Conservation (phyloP, 2,113 vertebrate species). For the Rhea pennata region DNA sequence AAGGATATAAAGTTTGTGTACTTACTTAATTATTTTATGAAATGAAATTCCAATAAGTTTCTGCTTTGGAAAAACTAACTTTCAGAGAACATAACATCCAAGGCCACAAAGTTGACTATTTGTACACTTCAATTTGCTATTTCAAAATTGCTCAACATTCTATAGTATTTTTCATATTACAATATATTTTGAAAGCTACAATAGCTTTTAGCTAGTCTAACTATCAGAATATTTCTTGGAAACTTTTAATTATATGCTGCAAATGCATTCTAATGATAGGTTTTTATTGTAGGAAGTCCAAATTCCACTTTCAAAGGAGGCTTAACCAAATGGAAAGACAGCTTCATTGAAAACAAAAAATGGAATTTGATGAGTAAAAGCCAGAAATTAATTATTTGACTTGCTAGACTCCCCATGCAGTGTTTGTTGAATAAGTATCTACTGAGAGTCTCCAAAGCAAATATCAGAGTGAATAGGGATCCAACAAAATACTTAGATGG, state of each 20-base stretch:
- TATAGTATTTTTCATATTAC: neutral
- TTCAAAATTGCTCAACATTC: neutral
- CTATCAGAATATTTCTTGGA: neutral
- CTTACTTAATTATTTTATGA: neutral
- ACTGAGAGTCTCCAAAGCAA: neutral
- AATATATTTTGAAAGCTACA: neutral
- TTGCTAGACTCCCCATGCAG: neutral
- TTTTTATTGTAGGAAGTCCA: neutral
- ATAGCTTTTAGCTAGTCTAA: neutral
- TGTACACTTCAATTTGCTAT: neutral
- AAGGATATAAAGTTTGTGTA: neutral
- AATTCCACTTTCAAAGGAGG: neutral
- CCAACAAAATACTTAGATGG: accelerated
- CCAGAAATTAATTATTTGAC: neutral
- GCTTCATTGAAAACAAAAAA: neutral
- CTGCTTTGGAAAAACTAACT: neutral
- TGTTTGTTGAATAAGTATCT: neutral
- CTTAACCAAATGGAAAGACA: neutral
- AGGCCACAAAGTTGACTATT: neutral
- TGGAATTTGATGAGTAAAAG: neutral
- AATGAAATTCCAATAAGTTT: neutral
- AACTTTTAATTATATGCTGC: neutral
- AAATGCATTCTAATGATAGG: neutral
- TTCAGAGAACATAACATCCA: neutral
- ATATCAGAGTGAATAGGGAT: neutral